Evolutionary conservation across 2,888 invertebrate species (phyloP), one percentile per base, ranked within the genome.

Genomic region (Brachypalpus laphriformis): DNA sequence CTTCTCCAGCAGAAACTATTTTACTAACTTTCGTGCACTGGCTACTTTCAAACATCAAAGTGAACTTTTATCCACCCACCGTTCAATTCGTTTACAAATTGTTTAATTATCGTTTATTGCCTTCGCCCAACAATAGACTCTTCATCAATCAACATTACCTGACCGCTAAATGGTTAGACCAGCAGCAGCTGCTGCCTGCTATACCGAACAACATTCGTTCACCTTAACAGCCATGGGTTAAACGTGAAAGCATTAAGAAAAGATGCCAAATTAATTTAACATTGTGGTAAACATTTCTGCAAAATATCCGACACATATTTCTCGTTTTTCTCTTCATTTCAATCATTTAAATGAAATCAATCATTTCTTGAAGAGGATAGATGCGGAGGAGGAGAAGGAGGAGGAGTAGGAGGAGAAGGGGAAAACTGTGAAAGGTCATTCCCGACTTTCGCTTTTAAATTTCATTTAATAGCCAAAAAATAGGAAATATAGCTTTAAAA

Each of bases 301-400:
- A 56, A 70, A 40, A 31, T 61, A 34, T 7, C 8, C 34, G 2
- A 34, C 9, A 34, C 11, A 34, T 0, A 18, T 49, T 51, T 14
- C 6, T 49, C 5, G 14, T 45, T 45, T 6, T 11, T 28, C n/a
- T 28, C 7, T 16, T 42, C 14, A 3, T 18, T 14, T n/a, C 49
- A 42, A 51, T 37, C 70, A 63, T 77, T 54, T 70, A 37, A 77
- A 63, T 28, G 25, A 56, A 63, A 78, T 78, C 77, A 78, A 78
- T 78, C 63, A 78, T 47, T 57, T 40, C 34, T 25, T 42, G 25
- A 3, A 5, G 37, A 56, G 18, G 54, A 40, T 16, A 28, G 45
- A 34, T 11, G 22, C 22, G 18, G 6, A 31, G 18, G 9, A 31
- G 25, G 11, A 22, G 16, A 18, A 49, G 16, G 37, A 20, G 47